Evolutionary conservation across 2,888 invertebrate species (phyloP), one percentile per base, ranked within the genome.

Genomic region (Bunonema sp.): DNA sequence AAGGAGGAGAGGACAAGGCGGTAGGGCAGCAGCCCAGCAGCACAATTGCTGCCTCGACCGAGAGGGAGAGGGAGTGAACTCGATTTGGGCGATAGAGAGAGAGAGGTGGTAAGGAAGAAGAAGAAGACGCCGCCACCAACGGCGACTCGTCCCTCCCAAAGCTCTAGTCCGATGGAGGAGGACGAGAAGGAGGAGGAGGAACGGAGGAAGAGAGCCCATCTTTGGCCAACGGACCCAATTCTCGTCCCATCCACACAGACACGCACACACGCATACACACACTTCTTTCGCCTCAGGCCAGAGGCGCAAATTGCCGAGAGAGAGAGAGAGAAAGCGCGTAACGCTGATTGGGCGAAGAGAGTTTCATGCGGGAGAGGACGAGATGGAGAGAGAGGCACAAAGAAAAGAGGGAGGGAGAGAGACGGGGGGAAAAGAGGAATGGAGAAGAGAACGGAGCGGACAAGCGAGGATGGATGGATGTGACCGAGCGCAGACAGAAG

Each of bases 91-190:
- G 35, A 8, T 23, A n/a, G 26, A 15, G 36, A 7, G 26, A 5
- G 36, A 24, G 20, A 37, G 21, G 29, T 28, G 30, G 29, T 37
- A 37, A 30, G 21, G 37, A 37, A 29, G 37, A 30, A 34, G 34
- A n/a, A 15, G 28, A 28, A 15, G 36, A 36, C 19, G 12, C 19
- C 23, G 19, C 18, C n/a, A 37, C 21, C 10, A 37, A 30, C 21
- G 30, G 37, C 28, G 37, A 29, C 7, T 3, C 8, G 12, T 31
- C 12, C 12, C 5, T 16, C 12, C 5, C 15, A n/a, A 31, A 8
- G n/a, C 31, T 4, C 7, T 8, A 15, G 5, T 15, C 5, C 15
- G 31, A 31, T 4, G 22, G 18, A 18, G 7, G 37, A 37, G 3
- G 12, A 15, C 29, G 21, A 18, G 29, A n/a, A 21, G 37, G 12